phyloP scores from a whole-genome alignment of 2,888 invertebrate genomes.

The Flabesymbios commensalis region DNA sequence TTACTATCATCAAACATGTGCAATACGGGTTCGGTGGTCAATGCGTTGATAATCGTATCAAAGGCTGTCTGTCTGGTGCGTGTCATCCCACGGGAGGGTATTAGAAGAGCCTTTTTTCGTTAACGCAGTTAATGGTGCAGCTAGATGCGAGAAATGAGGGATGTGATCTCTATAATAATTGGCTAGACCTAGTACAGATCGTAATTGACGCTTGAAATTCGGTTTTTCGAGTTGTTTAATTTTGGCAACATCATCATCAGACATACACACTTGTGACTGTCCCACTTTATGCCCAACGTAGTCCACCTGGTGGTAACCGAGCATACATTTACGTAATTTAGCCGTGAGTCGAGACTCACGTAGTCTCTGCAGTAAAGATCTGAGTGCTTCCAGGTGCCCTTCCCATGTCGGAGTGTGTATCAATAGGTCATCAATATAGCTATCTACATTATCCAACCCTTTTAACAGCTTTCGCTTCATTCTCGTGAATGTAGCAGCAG shows the following conservation, averaged over 20 bases:
- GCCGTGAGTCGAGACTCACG: neutral
- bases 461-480: slow-evolving; percentile 13
- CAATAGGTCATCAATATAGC: slow-evolving; percentile 16
- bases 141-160: slow-evolving; percentile 20
- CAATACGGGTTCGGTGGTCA: slow-evolving; percentile 21
- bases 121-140: slow-evolving; percentile 27
- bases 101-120: slow-evolving; percentile 18
- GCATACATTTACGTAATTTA: slow-evolving; percentile 9
- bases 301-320: slow-evolving; percentile 5
- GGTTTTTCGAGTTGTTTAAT: slow-evolving; percentile 7
- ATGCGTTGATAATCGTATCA: slow-evolving; percentile 8
- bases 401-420: slow-evolving; percentile 6
- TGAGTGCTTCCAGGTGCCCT: slow-evolving; percentile 1
- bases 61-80: slow-evolving; percentile 15
- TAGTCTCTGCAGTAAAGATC: slow-evolving; percentile 1
- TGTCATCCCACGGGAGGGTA: slow-evolving; percentile 22
- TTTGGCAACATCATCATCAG: neutral
- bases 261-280: neutral
- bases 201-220: slow-evolving; percentile 3
- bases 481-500: slow-evolving; percentile 5
- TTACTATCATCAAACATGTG: slow-evolving; percentile 26
- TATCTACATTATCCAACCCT: slow-evolving; percentile 5
- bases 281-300: slow-evolving; percentile 15
- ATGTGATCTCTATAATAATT: slow-evolving; percentile 17
- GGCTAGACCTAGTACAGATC: slow-evolving; percentile 9